A percentile compares a stretch with the other conserved stretches of the same genome.
phyloP scores from a whole-genome alignment of 1,140 invertebrate species.

The Drosophila suzukii region DNA sequence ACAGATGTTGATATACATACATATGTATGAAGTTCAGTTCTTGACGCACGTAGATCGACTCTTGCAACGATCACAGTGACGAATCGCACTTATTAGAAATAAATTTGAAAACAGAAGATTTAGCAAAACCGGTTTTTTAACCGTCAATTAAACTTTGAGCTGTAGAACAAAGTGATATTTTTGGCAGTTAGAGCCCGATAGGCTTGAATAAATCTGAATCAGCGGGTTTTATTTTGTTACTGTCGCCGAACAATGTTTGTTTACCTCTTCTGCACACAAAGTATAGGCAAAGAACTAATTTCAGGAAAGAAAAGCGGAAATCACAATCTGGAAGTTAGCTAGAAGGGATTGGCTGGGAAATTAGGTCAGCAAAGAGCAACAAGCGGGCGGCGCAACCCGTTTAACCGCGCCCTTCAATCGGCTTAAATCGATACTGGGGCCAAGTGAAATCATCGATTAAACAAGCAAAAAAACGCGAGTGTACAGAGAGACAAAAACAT shows the following conservation, averaged over 20 bases:
- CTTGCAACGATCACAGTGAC: too few relatives aligned
- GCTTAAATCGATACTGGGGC: conserved; percentile 59
- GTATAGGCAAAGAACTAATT: not conserved
- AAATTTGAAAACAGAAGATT: too few relatives aligned
- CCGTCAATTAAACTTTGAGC: too few relatives aligned
- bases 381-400: conserved; percentile 24
- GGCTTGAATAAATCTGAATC: not conserved
- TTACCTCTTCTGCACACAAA: conserved; percentile 1
- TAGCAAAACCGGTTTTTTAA: too few relatives aligned
- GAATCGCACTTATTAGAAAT: too few relatives aligned
- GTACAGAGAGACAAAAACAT: not conserved
- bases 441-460: conserved; percentile 72
- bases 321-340: conserved; percentile 36
- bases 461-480: conserved; percentile 37
- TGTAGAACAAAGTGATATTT: not conserved
- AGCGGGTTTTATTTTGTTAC: not conserved
- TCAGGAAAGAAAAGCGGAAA: not conserved
- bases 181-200: not conserved
- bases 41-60: too few relatives aligned
- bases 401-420: conserved; percentile 68
- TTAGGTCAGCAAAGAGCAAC: conserved; percentile 58
- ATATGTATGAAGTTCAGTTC: not conserved
- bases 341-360: conserved; percentile 27
- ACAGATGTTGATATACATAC: too few relatives aligned
- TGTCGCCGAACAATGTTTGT: not conserved